These are phyloP conservation scores for Hydraecia micacea DNA, from an alignment of 2,888 invertebrate genomes.

Conservation along the genomic window DNA sequence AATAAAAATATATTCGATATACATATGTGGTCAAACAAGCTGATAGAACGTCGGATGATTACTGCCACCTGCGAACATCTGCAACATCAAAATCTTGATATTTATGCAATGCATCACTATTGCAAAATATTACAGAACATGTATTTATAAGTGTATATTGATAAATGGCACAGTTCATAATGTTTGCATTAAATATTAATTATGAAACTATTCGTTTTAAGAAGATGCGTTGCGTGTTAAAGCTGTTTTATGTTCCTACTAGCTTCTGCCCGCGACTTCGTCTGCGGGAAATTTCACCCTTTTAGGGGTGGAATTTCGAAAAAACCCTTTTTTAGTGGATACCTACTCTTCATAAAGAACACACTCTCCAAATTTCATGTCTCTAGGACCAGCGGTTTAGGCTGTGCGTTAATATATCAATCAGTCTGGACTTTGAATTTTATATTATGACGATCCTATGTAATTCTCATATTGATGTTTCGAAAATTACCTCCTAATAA, in stretches of 20 bases:
- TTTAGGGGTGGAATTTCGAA: too few relatives aligned
- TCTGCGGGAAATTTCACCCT: too few relatives aligned
- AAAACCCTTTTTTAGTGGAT: too few relatives aligned
- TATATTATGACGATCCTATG: background rate
- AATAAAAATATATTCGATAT: slow-evolving; percentile 26
- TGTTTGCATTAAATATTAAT: slow-evolving; percentile 37
- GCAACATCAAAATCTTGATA: slow-evolving; percentile 49
- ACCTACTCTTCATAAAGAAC: too few relatives aligned
- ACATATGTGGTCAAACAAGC: slow-evolving; percentile 27
- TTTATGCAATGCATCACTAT: slow-evolving; percentile 60
- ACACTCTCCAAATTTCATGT: too few relatives aligned
- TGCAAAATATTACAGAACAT: slow-evolving; percentile 56
- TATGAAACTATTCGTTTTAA: slow-evolving; percentile 18
- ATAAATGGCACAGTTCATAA: slow-evolving; percentile 51
- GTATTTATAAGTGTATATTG: slow-evolving; percentile 41
- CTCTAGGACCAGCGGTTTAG: too few relatives aligned
- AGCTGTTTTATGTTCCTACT: background rate
- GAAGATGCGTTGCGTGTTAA: background rate
- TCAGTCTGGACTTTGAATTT: too few relatives aligned
- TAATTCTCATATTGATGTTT: background rate
- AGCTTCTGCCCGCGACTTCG: too few relatives aligned
- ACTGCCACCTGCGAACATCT: slow-evolving; percentile 47
- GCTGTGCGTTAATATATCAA: too few relatives aligned
- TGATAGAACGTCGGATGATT: slow-evolving; percentile 23
- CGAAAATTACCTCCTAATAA: background rate